These are phyloP conservation scores for Phaedon cochleariae DNA, from an alignment of 2,888 invertebrate genomes.

Conservation along the genomic window DNA sequence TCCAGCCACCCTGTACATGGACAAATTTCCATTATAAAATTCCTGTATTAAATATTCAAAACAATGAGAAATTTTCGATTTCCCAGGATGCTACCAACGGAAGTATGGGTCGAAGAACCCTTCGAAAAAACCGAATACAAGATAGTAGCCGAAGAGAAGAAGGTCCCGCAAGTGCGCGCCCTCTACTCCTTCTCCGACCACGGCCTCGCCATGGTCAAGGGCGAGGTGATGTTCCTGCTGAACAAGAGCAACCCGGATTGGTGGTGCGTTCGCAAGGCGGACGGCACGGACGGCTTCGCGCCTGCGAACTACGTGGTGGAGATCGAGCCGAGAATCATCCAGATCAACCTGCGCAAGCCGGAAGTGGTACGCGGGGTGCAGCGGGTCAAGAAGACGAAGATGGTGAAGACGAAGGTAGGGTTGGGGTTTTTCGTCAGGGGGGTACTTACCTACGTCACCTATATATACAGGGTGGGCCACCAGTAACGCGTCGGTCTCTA, in stretches of 20 bases:
- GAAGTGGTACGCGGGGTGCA: conserved; percentile 81
- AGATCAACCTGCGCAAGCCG: conserved; percentile 84
- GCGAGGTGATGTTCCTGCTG: conserved; percentile 82
- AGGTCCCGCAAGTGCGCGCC: conserved; percentile 86
- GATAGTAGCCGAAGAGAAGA: conserved; percentile 86
- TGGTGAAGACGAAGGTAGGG: conserved; percentile 68
- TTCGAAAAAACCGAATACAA: conserved; percentile 85
- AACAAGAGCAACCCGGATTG: conserved; percentile 97
- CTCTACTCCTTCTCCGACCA: conserved; percentile 92
- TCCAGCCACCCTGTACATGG: too few species aligned
- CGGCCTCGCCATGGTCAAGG: conserved; percentile 90
- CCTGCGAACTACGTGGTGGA: conserved; percentile 97
- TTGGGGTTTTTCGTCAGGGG: too few species aligned
- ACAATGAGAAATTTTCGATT: too few species aligned
- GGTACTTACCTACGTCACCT: too few species aligned
- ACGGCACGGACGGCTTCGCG: conserved; percentile 94
- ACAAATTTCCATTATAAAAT: too few species aligned
- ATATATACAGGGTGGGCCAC: too few species aligned
- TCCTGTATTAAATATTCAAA: too few species aligned
- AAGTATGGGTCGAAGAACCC: conserved; percentile 92
- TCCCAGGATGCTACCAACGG: conserved; percentile 80
- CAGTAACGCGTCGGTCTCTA: too few species aligned
- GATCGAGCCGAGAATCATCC: conserved; percentile 85
- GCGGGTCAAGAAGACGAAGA: conserved; percentile 88
- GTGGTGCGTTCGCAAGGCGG: conserved; percentile 97